Evolutionary conservation across 2,797 vertebrate species (phyloP), one percentile per base, ranked within the genome.

Genomic region (Gymnoscopelus braueri): DNA sequence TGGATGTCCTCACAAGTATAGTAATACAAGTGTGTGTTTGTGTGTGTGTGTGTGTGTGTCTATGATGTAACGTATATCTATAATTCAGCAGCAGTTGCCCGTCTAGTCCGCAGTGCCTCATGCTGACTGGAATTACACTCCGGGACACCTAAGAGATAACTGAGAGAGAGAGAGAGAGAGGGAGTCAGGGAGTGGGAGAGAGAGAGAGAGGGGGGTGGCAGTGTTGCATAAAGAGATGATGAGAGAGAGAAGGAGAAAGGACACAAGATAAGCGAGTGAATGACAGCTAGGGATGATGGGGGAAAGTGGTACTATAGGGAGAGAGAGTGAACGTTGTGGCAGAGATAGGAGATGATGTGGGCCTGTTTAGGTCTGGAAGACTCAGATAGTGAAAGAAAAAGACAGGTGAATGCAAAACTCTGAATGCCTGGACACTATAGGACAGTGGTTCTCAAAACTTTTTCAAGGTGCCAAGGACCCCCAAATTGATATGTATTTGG

Each of bases 41-140:
- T 54, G 67, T 72, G 74, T 60, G 65, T 79, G 65, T 69, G 72
- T 84, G 80, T 78, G 29, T 64, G 61, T 52, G 47, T n/a, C 2
- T 13, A 71, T 88, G 82, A 88, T 85, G 89, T 79, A 90, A 91
- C 74, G 67, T 78, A 71, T 69, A 89, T 91, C 77, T 89, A 92
- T 91, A 89, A 91, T 91, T 91, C 81, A 92, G 83, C 71, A 77
- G 80, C 67, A 72, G 81, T 56, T 44, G 75, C 81, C 67, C 59
- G 76, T 69, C 75, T 77, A 79, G 75, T 77, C 83, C 14, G 75
- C 73, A 81, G 77, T 72, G 88, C 67, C 68, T 71, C 71, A 9
- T 79, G 66, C 77, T 72, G 77, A 67, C 52, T 74, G 75, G 71
- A 86, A 85, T 88, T 84, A 82, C 80, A 72, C 75, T 69, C 65